phyloP scores from a whole-genome alignment of 2,113 vertebrate species.

The Isurus oxyrinchus region DNA sequence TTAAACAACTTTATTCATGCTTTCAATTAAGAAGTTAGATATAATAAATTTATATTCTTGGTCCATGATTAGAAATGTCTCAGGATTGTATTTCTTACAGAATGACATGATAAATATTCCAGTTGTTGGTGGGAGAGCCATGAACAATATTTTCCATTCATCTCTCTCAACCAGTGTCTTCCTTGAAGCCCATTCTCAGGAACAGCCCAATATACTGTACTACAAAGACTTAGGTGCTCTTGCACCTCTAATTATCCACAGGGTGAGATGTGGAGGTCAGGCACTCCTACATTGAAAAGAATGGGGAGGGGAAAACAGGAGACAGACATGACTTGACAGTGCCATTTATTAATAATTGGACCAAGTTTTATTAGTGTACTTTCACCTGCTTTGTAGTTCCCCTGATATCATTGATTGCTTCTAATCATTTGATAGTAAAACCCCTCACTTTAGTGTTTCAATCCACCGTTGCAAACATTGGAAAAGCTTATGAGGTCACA shows the following conservation, averaged over 20 bases:
- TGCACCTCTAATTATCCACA: not conserved
- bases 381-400: not conserved
- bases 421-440: not conserved
- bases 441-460: not conserved
- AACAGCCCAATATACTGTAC: not conserved
- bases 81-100: not conserved
- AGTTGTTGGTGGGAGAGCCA: not conserved
- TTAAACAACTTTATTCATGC: not conserved
- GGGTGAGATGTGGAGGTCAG: not conserved
- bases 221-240: not conserved
- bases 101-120: not conserved
- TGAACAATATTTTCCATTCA: not conserved
- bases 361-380: not conserved
- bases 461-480: not conserved
- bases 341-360: not conserved
- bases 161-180: not conserved
- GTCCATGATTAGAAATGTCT: not conserved
- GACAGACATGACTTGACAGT: not conserved
- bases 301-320: not conserved
- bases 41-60: constrained; percentile 1
- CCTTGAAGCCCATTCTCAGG: not conserved
- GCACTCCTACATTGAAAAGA: not conserved
- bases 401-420: not conserved
- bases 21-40: constrained; percentile 19
- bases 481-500: not conserved